Evolutionary conservation across 2,113 vertebrate genomes (phyloP), one percentile per base, ranked within the genome.

Genomic region (Neofelis nebulosa): DNA sequence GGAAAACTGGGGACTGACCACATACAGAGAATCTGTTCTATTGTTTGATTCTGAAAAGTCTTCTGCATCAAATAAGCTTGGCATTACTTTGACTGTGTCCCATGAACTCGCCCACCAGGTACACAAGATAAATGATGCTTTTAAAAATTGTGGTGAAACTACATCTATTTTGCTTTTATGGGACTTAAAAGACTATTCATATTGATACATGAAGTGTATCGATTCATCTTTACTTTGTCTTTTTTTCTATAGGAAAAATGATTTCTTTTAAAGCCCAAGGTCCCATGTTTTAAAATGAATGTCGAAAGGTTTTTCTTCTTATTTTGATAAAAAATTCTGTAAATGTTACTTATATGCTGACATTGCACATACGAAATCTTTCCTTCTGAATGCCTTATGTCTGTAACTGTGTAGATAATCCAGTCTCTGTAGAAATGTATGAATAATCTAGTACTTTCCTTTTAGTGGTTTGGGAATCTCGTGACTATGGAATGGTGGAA

Each of bases 401-500:
- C 74, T 83, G n/a, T 61, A 27, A n/a, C 65, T 52, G 0, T 36
- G 10, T n/a, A 33, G 14, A 18, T 45, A 81, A 41, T 55, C 33
- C 7, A 25, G 25, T 91, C 57, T 91, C 45, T 16, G 3, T 74
- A 45, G 79, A 41, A 68, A 86, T 41, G 33, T 93, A 41, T 68
- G 36, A 93, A 69, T 87, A 94, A 96, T 23, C 15, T 65, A 5
- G 55, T 69, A 25, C 57, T 95, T 97, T 96, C 79, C 33, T 95
- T 96, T 81, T 93, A 99, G 99, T 99, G 99, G 99, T 99, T 99
- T 97, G 99, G 99, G 65, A 99, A 99, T 97, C 98, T 99, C 14
- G 99, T 99, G 92, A 99, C 99, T 31, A 99, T 99, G 99, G 98
- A 99, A 96, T 99, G 99, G 99, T 99, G 99, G 99, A 99, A 99